Evolutionary conservation across 2,888 invertebrate species (phyloP).

Genomic region (Ochropleura plecta): DNA sequence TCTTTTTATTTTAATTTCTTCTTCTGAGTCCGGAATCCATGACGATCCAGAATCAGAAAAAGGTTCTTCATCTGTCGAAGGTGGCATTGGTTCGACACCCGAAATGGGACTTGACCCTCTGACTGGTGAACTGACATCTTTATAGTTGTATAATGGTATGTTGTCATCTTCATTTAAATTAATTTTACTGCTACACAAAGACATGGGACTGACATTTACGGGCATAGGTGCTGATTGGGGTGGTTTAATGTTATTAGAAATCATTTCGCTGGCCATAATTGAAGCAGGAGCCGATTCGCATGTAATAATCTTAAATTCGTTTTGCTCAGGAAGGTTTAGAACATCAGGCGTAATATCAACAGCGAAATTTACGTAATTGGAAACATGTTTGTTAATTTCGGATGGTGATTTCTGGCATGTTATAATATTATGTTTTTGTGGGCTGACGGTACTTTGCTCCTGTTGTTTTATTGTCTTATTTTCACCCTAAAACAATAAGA

Average conservation of each 20-base stretch:
- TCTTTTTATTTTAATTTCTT: constrained; percentile 26
- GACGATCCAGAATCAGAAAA: constrained; percentile 39
- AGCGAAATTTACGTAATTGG: too few species aligned
- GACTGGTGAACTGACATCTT: constrained; percentile 10
- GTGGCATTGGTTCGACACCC: constrained; percentile 29
- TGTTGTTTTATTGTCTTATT: constrained; percentile 28
- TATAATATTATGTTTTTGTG: constrained; percentile 20
- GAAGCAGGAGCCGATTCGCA: constrained; percentile 33
- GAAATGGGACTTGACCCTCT: constrained; percentile 29
- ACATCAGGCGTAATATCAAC: constrained; percentile 23
- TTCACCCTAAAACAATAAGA: constrained; percentile 30
- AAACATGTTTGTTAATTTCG: constrained; percentile 17
- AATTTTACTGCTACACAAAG: constrained; percentile 32
- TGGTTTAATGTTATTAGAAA: constrained; percentile 26
- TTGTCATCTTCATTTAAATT: constrained; percentile 30
- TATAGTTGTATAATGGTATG: constrained; percentile 16
- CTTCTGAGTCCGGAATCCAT: constrained; percentile 38
- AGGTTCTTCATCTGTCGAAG: constrained; percentile 32
- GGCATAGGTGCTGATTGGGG: constrained; percentile 27
- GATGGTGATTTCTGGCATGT: constrained; percentile 21
- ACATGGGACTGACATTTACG: constrained; percentile 30
- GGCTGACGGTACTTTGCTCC: constrained; percentile 22
- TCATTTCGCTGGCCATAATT: constrained; percentile 21
- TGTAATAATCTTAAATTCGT: constrained; percentile 27
- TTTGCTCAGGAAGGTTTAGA: constrained; percentile 12